Conservation (phyloP, 2,797 vertebrate genomes). For the Sebastes nivosus region DNA sequence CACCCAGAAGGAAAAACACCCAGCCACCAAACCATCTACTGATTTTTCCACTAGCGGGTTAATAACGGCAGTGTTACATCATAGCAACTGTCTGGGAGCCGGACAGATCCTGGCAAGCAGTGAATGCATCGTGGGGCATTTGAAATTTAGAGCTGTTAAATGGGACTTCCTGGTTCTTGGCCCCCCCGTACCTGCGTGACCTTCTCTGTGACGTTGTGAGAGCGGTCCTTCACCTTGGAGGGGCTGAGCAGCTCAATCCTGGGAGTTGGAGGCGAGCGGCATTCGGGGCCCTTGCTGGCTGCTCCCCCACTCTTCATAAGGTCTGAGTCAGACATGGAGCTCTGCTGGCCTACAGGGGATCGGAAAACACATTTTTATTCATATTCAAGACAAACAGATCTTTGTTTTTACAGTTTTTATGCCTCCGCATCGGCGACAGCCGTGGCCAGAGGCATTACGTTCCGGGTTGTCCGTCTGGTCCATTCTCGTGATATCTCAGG, state of each 20-base stretch:
- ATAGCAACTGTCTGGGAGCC: neutral
- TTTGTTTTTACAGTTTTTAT: neutral
- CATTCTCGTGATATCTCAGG: no score
- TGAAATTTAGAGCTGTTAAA: neutral
- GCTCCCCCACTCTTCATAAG: constrained; percentile 86
- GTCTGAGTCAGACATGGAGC: constrained; percentile 84
- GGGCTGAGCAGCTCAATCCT: constrained; percentile 91
- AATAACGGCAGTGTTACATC: constrained; percentile 44
- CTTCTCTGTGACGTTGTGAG: constrained; percentile 94
- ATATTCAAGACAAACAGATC: neutral
- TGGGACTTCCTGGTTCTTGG: neutral
- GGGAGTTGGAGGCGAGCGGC: constrained; percentile 75
- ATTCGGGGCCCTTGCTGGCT: constrained; percentile 85
- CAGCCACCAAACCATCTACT: constrained; percentile 51
- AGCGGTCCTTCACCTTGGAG: constrained; percentile 90
- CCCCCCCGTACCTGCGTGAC: constrained; percentile 89
- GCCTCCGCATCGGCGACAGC: no score
- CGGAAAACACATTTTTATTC: neutral
- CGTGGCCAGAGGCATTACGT: no score
- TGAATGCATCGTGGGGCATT: neutral
- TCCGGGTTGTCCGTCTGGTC: no score
- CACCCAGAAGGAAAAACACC: constrained; percentile 53
- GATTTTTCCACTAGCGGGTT: constrained; percentile 78
- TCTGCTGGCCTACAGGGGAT: constrained; percentile 53
- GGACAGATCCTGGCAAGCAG: neutral